A percentile compares a stretch with the other conserved stretches of the same genome.
These are phyloP conservation scores for Andrena trimmerana DNA, from an alignment of 2,888 invertebrate species.

Conservation along the genomic window DNA sequence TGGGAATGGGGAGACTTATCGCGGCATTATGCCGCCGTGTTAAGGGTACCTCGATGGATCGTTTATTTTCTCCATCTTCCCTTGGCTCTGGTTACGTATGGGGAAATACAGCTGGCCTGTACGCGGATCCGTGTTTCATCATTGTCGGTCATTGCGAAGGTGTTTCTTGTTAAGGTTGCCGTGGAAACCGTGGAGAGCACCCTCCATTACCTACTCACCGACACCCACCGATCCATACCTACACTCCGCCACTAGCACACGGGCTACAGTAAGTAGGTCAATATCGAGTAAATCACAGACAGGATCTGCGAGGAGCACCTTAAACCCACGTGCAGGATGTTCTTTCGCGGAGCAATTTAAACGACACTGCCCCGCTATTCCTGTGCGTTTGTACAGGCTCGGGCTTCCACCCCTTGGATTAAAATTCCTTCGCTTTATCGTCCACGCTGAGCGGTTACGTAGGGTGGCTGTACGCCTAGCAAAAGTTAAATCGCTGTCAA, in stretches of 20 bases:
- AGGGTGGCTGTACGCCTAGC: too few relatives aligned
- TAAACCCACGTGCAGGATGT: slow-evolving; percentile 61
- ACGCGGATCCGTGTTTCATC: slow-evolving; percentile 57
- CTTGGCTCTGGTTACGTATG: background rate
- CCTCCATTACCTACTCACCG: slow-evolving; percentile 74
- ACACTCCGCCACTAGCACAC: slow-evolving; percentile 48
- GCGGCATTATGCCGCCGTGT: background rate
- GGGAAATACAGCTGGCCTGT: slow-evolving; percentile 30
- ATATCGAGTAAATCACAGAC: slow-evolving; percentile 82
- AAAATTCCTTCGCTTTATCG: background rate
- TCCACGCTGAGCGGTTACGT: background rate
- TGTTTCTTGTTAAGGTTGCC: slow-evolving; percentile 84
- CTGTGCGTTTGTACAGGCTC: background rate
- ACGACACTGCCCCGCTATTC: slow-evolving; percentile 27
- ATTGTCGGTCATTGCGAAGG: slow-evolving; percentile 78
- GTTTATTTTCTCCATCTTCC: background rate
- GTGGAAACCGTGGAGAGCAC: slow-evolving; percentile 81
- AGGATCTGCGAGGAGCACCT: slow-evolving; percentile 66
- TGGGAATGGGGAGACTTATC: background rate
- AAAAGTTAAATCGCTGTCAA: too few relatives aligned
- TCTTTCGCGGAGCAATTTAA: slow-evolving; percentile 58
- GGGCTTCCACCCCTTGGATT: background rate
- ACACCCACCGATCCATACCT: slow-evolving; percentile 63
- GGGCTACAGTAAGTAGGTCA: slow-evolving; percentile 81
- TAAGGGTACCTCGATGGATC: background rate